A percentile compares a stretch with the other conserved stretches of the same genome.
These are phyloP conservation scores for Phalanger gymnotis DNA, from an alignment of 2,797 vertebrate species.

Conservation along the genomic window DNA sequence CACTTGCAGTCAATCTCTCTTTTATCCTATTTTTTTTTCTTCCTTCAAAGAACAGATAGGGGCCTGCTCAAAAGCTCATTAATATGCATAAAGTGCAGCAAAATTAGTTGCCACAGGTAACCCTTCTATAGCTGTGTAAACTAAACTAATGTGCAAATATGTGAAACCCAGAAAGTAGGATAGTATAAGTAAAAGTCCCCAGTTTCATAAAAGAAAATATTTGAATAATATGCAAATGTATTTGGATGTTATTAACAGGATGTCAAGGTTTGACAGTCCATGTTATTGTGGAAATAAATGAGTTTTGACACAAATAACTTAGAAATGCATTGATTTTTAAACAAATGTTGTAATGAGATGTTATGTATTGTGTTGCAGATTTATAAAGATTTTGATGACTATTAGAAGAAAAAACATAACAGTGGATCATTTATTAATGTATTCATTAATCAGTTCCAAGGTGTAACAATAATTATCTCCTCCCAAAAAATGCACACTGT, in stretches of 20 bases:
- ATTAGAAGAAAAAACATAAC: slow-evolving; percentile 85
- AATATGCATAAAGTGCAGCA: slow-evolving; percentile 87
- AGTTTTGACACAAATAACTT: slow-evolving; percentile 92
- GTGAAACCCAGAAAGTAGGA: slow-evolving; percentile 73
- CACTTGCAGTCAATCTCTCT: slow-evolving; percentile 54
- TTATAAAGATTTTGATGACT: slow-evolving; percentile 87
- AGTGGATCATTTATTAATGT: slow-evolving; percentile 87
- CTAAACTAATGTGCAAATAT: slow-evolving; percentile 85
- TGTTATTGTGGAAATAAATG: slow-evolving; percentile 92
- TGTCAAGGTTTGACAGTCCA: slow-evolving; percentile 89
- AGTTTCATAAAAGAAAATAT: slow-evolving; percentile 86
- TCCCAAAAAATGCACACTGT: slow-evolving; percentile 66
- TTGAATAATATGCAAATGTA: slow-evolving; percentile 91
- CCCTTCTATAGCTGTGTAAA: slow-evolving; percentile 85
- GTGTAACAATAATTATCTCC: slow-evolving; percentile 85
- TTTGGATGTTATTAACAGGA: slow-evolving; percentile 88
- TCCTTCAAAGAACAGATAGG: slow-evolving; percentile 77
- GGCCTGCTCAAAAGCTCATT: slow-evolving; percentile 83
- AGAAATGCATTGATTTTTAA: slow-evolving; percentile 90
- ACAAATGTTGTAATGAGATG: slow-evolving; percentile 87
- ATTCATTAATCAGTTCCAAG: slow-evolving; percentile 86
- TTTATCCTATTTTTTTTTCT: slow-evolving; percentile 77
- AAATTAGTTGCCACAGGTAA: slow-evolving; percentile 91
- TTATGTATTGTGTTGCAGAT: slow-evolving; percentile 83
- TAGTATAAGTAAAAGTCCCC: slow-evolving; percentile 80